Base-by-base conservation (phyloP, 2,888 invertebrate genomes). In the Stramonita haemastoma region DNA sequence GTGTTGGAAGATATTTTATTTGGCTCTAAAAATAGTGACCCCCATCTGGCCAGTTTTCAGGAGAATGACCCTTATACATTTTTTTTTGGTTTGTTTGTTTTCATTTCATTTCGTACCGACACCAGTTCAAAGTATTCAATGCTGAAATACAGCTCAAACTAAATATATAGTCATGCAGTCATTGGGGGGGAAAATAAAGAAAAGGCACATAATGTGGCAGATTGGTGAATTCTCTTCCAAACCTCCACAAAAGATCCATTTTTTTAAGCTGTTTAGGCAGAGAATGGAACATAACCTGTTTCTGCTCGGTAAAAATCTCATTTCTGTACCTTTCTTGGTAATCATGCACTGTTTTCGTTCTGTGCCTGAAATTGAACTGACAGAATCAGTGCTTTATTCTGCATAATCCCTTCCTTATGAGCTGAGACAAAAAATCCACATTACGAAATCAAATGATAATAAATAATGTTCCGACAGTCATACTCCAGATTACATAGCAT, bases 151-250 rank as follows among this genome's bases (percentile, higher is more conserved):
- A 8, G 36, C 36, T 81, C 81, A 81, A 81, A 81, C 81, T 36
- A 81, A 57, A 85, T 17, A 57, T 29, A 57, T 19, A n/a, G 13
- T 85, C 85, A 85, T 36, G 36, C 56, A 85, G 85, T 57, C 26
- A 57, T n/a, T n/a, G n/a, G n/a, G n/a, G 36, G 57, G n/a, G 26
- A 32, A 19, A 81, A 81, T 36, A 36, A 26, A 81, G 32, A 32
- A 87, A 87, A 87, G 86, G 86, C 86, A 87, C 86, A n/a, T 34
- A 73, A 87, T 87, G 66, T 87, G 86, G 86, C 86, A 87, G 73
- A 73, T 29, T 22, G 22, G 86, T 26, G 66, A 73, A 29, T 87
- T 87, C 73, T 70, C 1, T 73, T 57, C 13, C 17, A 11, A 73
- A n/a, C 73, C 86, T 87, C 86, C 86, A 87, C 57, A 66, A 57